Evolutionary conservation across 1,140 invertebrate genomes (phyloP).

Genomic region (Drosophila santomea): DNA sequence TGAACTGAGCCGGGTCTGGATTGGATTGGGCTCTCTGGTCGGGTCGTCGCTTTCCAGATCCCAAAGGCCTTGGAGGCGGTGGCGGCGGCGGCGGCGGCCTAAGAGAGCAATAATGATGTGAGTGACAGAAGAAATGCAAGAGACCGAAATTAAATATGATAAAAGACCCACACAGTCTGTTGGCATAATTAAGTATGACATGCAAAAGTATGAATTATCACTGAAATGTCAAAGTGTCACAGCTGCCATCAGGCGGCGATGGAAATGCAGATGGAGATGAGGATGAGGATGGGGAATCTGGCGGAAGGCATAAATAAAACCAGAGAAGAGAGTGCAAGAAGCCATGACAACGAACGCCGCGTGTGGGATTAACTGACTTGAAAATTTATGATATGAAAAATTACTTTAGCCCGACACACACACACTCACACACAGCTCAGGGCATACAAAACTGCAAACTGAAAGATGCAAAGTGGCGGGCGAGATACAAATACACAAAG

Average conservation of each 20-base stretch:
- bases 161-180: constrained; percentile 73
- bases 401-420: constrained; percentile 66
- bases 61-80: constrained; percentile 1
- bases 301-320: constrained; percentile 68
- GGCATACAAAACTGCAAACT: constrained; percentile 17
- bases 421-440: no score
- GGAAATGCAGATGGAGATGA: constrained; percentile 24
- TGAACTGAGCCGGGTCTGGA: constrained; percentile 39
- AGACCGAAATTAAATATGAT: constrained; percentile 64
- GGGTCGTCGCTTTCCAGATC: neutral
- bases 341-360: constrained; percentile 55
- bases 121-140: constrained; percentile 54
- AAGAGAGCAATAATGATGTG: constrained; percentile 54
- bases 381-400: constrained; percentile 83
- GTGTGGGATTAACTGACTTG: constrained; percentile 82
- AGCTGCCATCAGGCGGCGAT: constrained; percentile 66
- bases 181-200: constrained; percentile 84
- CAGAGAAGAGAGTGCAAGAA: constrained; percentile 16
- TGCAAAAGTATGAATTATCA: constrained; percentile 84
- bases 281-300: constrained; percentile 33
- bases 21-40: constrained; percentile 2
- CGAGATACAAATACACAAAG: constrained; percentile 22
- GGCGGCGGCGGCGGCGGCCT: constrained; percentile 22
- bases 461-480: constrained; percentile 18
- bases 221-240: constrained; percentile 84